Evolutionary conservation across 2,888 invertebrate species (phyloP), one percentile per base, ranked within the genome.

Genomic region (Phyllotreta striolata): DNA sequence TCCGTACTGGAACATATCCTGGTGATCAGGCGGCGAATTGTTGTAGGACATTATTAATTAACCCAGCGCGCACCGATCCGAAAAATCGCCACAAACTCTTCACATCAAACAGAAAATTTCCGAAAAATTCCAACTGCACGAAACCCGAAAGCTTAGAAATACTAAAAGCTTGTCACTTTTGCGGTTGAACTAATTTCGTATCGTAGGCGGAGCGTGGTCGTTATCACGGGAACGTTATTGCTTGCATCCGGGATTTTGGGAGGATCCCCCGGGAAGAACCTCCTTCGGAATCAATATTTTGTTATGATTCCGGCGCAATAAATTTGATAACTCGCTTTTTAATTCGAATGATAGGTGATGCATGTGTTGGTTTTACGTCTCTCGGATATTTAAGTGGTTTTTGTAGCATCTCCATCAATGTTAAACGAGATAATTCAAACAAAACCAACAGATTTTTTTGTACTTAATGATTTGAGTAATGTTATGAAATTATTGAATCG

Each of bases 1-100:
- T 10, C 74, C 67, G 66, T 77, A 79, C 59, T 80, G 79, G 65
- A 75, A 79, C 57, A 76, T 72, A 65, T 79, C 79, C 65, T 77
- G 77, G 39, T 74, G 72, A 66, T 79, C 76, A 59, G 71, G 74
- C 9, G 76, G 73, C 9, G 78, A 78, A 70, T 73, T 76, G 43
- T 75, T 74, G 62, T 77, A 80, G 46, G 79, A 76, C 79, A 79
- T 79, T 62, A 62, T 34, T 52, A 61, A 64, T 13, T 8, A 52
- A 34, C n/a, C 13, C 39, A 12, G 13, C 52, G 4, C 3, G 14
- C 40, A 24, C 24, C 4, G 24, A 24, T 24, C 41, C 34, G 47
- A 34, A 49, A 56, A 12, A 47, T 62, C 56, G 35, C 41, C 56
- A 56, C 55, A 62, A 35, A 24, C 24, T 49, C 38, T 62, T 56